Percentiles rank a stretch among this genome's conserved stretches.
These are phyloP conservation scores for Pseudomyrmex gracilis DNA, from an alignment of 1,140 invertebrate genomes.

Conservation along the genomic window DNA sequence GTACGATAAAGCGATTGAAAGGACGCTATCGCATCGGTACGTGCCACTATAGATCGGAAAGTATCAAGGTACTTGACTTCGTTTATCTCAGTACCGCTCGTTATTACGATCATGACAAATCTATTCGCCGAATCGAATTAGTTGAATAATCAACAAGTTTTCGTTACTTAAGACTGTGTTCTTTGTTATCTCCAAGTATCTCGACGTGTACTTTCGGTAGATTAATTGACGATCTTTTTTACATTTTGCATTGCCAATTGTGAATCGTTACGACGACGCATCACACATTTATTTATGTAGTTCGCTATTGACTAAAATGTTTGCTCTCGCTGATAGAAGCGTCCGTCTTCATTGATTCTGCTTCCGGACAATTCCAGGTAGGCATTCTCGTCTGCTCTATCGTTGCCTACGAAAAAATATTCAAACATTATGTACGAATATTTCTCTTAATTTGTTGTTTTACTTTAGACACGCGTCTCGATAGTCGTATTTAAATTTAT, in stretches of 20 bases:
- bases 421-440: neutral
- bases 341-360: conserved; percentile 80
- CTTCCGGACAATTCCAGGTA: conserved; percentile 79
- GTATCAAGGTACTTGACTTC: neutral
- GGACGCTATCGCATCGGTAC: neutral
- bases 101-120: conserved; percentile 6
- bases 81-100: neutral
- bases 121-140: conserved; percentile 15
- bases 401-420: conserved; percentile 66
- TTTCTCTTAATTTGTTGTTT: conserved; percentile 7
- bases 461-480: neutral
- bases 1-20: conserved; percentile 10
- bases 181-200: conserved; percentile 37
- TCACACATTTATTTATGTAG: conserved; percentile 35
- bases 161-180: conserved; percentile 40
- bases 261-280: conserved; percentile 46
- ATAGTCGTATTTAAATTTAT: conserved; percentile 1
- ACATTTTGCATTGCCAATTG: conserved; percentile 8
- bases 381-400: conserved; percentile 84
- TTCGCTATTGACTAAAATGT: conserved; percentile 79
- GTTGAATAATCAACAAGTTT: conserved; percentile 23
- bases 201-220: neutral
- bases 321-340: conserved; percentile 82
- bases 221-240: conserved; percentile 37
- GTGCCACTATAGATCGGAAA: conserved; percentile 21